Conservation (phyloP, 1,140 invertebrate genomes). For the Potamilus streckersoni region DNA sequence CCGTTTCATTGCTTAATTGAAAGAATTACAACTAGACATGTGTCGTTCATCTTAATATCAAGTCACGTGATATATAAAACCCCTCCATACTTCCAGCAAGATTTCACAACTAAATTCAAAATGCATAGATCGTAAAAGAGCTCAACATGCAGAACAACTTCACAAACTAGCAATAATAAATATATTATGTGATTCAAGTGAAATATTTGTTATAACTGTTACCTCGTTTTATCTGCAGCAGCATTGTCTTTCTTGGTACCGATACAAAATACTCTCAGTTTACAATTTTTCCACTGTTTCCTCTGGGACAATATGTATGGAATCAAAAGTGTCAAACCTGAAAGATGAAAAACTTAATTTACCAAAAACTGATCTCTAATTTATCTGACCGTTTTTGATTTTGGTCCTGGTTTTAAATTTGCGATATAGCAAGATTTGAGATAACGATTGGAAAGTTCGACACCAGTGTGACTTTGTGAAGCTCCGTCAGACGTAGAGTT, state of each 20-base stretch:
- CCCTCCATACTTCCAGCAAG: neutral
- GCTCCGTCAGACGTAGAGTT: too few species aligned
- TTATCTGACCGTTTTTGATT: too few species aligned
- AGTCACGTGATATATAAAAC: neutral
- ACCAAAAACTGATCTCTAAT: too few species aligned
- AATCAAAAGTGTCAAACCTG: constrained; percentile 87
- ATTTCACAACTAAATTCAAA: neutral
- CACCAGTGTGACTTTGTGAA: too few species aligned
- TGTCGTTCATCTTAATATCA: neutral
- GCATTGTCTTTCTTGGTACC: constrained; percentile 90
- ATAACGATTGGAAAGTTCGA: too few species aligned
- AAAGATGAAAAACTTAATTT: neutral
- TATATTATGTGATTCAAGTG: neutral
- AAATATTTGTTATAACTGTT: constrained; percentile 58
- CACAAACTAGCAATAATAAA: neutral
- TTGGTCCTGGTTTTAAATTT: too few species aligned
- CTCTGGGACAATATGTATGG: constrained; percentile 92
- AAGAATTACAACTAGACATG: too few species aligned
- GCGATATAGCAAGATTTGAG: too few species aligned
- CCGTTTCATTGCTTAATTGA: too few species aligned
- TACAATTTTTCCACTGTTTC: constrained; percentile 84
- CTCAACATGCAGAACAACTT: neutral
- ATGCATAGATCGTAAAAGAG: neutral
- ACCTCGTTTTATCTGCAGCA: constrained; percentile 89
- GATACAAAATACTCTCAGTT: constrained; percentile 90